Base-by-base conservation (phyloP, 2,113 vertebrate genomes). In the Neodon shergylaensis region DNA sequence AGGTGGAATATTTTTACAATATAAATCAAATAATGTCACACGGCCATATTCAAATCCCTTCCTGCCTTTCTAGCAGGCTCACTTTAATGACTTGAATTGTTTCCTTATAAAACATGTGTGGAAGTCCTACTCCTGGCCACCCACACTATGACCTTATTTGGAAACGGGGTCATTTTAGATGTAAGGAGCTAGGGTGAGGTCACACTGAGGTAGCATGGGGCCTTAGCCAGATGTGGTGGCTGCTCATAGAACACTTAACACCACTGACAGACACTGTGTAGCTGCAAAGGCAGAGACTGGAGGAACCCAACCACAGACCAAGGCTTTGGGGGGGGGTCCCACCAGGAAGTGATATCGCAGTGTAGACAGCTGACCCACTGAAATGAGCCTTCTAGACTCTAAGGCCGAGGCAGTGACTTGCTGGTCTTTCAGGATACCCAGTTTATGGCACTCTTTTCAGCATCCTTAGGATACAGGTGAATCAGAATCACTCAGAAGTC, bases 251-350 rank as follows among this genome's bases (percentile, higher is more conserved):
- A 66, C 6, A 24, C 36, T 7, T 22, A 22, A 16, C 49, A 6
- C 42, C 63, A 31, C 17, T 17, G 22, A 63, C 77, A 65, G 36
- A 19, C 0, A 3, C 70, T 22, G 7, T 7, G 0, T 3, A n/a
- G 24, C 42, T 52, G 19, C 52, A 42, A 4, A 63, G 44, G 31
- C 76, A 74, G 61, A 66, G 72, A 28, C 5, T 36, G 6, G 49
- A 61, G 28, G 4, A 17, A 14, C 0, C 16, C 4, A 19, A 33
- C 13, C 58, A 19, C 47, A 22, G 39, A 61, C 24, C 24, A 7
- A 49, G 47, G 77, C 14, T 42, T 49, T n/a, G n/a, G n/a, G 70
- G 44, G 22, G 47, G 47, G n/a, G 31, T 13, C n/a, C 58, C 31
- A 28, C 21, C 26, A 22, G 54, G 66, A 33, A 44, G 85, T 12